Percentiles rank a stretch among this genome's conserved stretches.
Conservation (phyloP, 2,113 vertebrate species). For the Tamias sibiricus region DNA sequence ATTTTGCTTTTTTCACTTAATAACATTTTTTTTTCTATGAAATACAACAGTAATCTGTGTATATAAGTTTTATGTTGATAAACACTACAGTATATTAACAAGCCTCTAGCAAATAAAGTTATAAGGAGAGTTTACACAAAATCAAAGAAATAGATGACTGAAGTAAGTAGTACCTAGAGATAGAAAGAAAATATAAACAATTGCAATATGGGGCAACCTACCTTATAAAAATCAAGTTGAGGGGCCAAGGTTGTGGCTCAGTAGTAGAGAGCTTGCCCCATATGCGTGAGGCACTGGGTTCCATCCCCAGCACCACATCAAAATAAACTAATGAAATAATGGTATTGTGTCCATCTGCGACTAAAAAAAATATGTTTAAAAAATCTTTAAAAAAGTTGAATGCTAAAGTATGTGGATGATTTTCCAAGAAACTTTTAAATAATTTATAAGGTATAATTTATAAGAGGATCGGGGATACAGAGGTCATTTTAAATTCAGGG, state of each 20-base stretch:
- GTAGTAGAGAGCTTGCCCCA: no score
- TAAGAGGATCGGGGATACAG: background rate
- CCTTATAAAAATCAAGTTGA: background rate
- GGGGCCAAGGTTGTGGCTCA: no score
- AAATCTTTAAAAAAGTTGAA: conserved; percentile 26
- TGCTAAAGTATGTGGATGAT: background rate
- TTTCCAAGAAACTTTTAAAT: conserved; percentile 20
- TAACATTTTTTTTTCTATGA: background rate
- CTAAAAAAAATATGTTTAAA: no score
- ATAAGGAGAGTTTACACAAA: background rate
- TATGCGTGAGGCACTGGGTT: no score
- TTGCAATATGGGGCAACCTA: background rate
- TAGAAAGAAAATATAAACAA: conserved; percentile 15
- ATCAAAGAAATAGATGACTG: background rate
- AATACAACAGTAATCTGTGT: background rate
- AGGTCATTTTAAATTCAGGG: conserved; percentile 30
- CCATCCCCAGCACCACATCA: no score
- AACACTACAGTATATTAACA: background rate
- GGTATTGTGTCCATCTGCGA: no score
- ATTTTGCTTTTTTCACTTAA: background rate
- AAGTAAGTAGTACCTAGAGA: background rate
- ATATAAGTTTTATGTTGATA: background rate
- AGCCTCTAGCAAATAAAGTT: conserved; percentile 1
- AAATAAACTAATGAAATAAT: no score
- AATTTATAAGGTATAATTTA: background rate